Evolutionary conservation across 1,140 invertebrate species (phyloP), one percentile per base, ranked within the genome.

Genomic region (Lepidurus apus): DNA sequence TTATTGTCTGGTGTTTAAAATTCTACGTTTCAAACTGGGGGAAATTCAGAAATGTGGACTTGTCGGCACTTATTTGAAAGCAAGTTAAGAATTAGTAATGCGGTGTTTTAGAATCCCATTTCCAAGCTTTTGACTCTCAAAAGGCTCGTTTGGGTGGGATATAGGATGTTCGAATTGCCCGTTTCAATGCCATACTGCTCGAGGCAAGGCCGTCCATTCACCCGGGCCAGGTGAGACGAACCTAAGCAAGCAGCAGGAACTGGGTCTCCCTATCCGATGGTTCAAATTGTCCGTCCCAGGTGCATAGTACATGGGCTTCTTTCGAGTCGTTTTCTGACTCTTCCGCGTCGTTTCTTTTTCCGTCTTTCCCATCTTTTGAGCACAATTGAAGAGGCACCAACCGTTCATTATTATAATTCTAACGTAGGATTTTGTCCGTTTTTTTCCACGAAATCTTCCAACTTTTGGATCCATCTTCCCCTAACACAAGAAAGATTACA

Each of bases 181-280:
- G 53, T 21, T 65, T 65, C 53, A 65, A 65, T 65, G 53, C 53
- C 53, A 65, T 21, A 65, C 53, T 65, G 53, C 53, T 65, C 53
- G 53, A 65, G 53, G 53, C 53, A 65, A 65, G 53, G 53, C 53
- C 53, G 53, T 65, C 53, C 53, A 65, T 65, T 65, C 53, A 65
- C 53, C 53, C 21, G 17, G 21, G 53, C 53, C 53, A 65, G 53
- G 53, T 65, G 53, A 65, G 53, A 17, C 17, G 53, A 65, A 65
- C 53, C 53, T 65, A 21, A 21, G 21, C 17, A 34, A 47, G 45
- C 53, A 65, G 53, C 53, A 65, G 53, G 53, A 65, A 65, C 53
- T 65, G 53, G 53, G 53, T 65, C 53, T 65, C 53, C 53, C 53
- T 21, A 65, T 65, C 21, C 17, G 53, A 17, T 13, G 53, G 13